Conservation (phyloP, 2,113 vertebrate species). For the Entelurus aequoreus region DNA sequence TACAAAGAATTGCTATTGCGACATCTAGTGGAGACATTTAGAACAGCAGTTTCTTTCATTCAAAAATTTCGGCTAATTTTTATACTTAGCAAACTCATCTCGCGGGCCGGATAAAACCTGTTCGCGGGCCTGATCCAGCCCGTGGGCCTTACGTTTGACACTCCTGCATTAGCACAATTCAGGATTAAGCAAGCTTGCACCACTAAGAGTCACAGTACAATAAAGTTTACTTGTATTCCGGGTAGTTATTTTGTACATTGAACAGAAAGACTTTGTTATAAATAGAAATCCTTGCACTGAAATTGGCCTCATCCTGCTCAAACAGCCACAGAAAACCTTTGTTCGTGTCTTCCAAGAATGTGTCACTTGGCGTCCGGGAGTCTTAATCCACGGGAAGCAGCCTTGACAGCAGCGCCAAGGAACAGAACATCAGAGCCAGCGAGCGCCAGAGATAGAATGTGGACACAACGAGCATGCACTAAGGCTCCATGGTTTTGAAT, state of each 20-base stretch:
- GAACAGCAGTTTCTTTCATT: too few relatives aligned
- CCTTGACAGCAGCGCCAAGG: conserved; percentile 47
- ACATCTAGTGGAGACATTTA: too few relatives aligned
- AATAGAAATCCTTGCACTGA: conserved; percentile 2
- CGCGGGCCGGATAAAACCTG: too few relatives aligned
- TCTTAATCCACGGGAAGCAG: conserved; percentile 34
- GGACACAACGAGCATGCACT: conserved; percentile 16
- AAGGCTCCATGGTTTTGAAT: background rate
- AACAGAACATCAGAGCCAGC: conserved; percentile 29
- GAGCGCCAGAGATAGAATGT: conserved; percentile 27
- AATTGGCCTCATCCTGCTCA: conserved; percentile 9
- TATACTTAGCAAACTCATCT: too few relatives aligned
- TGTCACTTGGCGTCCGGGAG: conserved; percentile 44
- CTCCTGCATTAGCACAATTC: conserved; percentile 31
- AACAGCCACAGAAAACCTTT: conserved; percentile 1
- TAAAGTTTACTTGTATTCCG: conserved; percentile 1
- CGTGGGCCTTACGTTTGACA: too few relatives aligned
- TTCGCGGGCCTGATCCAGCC: too few relatives aligned
- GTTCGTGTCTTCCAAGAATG: conserved; percentile 32
- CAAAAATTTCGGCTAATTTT: too few relatives aligned
- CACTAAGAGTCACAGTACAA: background rate
- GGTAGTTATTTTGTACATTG: background rate
- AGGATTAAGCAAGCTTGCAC: background rate
- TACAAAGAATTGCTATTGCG: too few relatives aligned
- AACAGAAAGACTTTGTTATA: conserved; percentile 11